Evolutionary conservation across 2,888 invertebrate species (phyloP).

Genomic region (Cinara cedri): DNA sequence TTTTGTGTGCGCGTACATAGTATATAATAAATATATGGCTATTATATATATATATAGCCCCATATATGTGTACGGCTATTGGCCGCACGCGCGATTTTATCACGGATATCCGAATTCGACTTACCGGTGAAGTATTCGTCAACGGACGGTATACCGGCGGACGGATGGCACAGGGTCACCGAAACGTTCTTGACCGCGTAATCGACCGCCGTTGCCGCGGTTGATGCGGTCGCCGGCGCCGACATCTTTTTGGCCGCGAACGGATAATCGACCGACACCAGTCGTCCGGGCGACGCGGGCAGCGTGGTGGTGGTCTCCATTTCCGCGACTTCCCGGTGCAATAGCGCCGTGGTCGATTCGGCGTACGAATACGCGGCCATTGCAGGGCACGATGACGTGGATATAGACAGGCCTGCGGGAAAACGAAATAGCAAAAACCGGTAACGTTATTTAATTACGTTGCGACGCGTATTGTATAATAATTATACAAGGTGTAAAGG

Average conservation of each 20-base stretch:
- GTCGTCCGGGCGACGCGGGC: background rate
- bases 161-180: slow-evolving; percentile 29
- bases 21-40: too few species aligned
- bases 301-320: background rate
- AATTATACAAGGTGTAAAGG: too few species aligned
- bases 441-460: too few species aligned
- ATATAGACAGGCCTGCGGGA: background rate
- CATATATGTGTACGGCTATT: background rate
- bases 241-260: background rate
- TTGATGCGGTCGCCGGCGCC: background rate
- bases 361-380: slow-evolving; percentile 9
- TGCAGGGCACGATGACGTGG: background rate
- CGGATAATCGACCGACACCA: slow-evolving; percentile 29
- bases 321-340: background rate
- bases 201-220: slow-evolving; percentile 2
- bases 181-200: slow-evolving; percentile 48
- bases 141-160: slow-evolving; percentile 59
- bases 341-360: slow-evolving; percentile 12
- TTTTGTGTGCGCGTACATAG: too few species aligned
- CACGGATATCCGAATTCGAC: background rate
- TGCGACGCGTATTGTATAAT: too few species aligned
- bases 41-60: background rate
- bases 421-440: too few species aligned
- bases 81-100: too few species aligned
- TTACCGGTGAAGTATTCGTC: slow-evolving; percentile 61